These are phyloP conservation scores for Oxystoma pomonae DNA, from an alignment of 2,888 invertebrate species.

Conservation along the genomic window DNA sequence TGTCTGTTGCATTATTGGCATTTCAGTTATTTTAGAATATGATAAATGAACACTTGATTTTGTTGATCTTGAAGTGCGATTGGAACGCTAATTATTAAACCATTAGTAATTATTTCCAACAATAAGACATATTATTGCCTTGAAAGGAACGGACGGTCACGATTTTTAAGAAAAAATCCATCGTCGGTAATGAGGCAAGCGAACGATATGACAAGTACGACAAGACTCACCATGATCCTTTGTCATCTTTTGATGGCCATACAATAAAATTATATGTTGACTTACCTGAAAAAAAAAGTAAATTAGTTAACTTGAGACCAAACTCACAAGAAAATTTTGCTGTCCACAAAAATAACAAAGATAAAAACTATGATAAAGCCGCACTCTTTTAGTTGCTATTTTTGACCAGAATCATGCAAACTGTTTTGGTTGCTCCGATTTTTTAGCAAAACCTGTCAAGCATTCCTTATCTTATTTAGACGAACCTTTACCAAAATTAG, in stretches of 20 bases:
- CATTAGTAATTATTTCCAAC: constrained; percentile 25
- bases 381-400: too few relatives aligned
- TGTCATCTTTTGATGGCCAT: constrained; percentile 17
- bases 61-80: constrained; percentile 24
- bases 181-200: constrained; percentile 23
- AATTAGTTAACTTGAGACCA: constrained; percentile 17
- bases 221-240: constrained; percentile 23
- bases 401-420: too few relatives aligned
- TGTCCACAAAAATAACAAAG: too few relatives aligned
- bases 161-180: constrained; percentile 20
- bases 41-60: constrained; percentile 20
- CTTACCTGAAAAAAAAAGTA: constrained; percentile 22
- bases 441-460: too few relatives aligned
- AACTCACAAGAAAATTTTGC: too few relatives aligned
- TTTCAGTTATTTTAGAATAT: constrained; percentile 15
- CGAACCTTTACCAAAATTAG: too few relatives aligned
- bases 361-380: too few relatives aligned
- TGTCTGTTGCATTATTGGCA: not conserved
- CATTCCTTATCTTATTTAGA: too few relatives aligned
- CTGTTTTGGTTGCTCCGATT: too few relatives aligned
- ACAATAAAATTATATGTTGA: constrained; percentile 23
- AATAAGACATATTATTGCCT: constrained; percentile 26
- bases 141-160: constrained; percentile 24
- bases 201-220: constrained; percentile 20
- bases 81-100: constrained; percentile 25